phyloP scores from a whole-genome alignment of 2,888 invertebrate genomes.

The Drosophila infuscata region DNA sequence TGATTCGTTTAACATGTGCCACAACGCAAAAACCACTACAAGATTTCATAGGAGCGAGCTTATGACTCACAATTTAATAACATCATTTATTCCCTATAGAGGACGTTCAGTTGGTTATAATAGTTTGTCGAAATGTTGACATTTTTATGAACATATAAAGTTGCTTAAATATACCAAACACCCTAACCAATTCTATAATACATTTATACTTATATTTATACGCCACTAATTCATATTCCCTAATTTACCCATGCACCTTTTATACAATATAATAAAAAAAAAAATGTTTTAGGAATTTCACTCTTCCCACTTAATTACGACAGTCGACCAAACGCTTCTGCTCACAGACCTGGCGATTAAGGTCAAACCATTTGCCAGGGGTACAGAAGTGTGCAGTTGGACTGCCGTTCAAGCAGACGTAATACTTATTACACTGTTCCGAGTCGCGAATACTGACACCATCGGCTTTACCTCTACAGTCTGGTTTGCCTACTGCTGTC shows the following conservation, averaged over 20 bases:
- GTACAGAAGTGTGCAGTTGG: constrained; percentile 51
- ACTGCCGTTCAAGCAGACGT: constrained; percentile 44
- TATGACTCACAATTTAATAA: constrained; percentile 3
- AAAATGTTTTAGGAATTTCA: neutral
- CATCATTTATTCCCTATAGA: constrained; percentile 39
- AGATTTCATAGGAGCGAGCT: constrained; percentile 3
- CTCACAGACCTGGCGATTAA: constrained; percentile 35
- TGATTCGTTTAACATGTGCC: constrained; percentile 35
- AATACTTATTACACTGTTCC: constrained; percentile 58
- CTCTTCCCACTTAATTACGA: constrained; percentile 12
- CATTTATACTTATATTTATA: constrained; percentile 11
- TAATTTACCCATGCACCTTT: constrained; percentile 35
- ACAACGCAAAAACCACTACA: constrained; percentile 15
- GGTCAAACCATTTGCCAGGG: constrained; percentile 62
- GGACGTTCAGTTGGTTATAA: neutral
- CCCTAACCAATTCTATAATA: constrained; percentile 29
- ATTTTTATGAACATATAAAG: neutral
- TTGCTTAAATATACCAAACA: constrained; percentile 23
- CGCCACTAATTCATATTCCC: constrained; percentile 32
- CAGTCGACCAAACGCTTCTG: constrained; percentile 28
- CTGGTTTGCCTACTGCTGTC: neutral
- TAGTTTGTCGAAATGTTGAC: neutral
- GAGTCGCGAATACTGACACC: constrained; percentile 41
- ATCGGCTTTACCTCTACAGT: constrained; percentile 38
- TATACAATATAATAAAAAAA: constrained; percentile 1